Base-by-base conservation (phyloP, 2,797 vertebrate genomes). In the Carduelis carduelis region DNA sequence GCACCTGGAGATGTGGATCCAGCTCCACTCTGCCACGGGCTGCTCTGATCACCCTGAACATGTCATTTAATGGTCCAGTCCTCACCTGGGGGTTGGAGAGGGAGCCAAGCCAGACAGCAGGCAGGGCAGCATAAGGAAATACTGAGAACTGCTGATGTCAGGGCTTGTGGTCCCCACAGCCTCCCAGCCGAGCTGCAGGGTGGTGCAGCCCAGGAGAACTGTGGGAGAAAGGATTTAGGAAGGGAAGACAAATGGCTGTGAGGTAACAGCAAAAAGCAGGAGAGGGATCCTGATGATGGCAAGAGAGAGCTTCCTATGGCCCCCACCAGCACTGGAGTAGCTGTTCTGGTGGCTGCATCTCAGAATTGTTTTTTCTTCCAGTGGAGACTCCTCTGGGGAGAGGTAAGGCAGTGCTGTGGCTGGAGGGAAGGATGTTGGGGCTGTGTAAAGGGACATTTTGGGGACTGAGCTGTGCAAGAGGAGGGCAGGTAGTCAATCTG, bases 341-440 rank as follows among this genome's bases (percentile, higher is more conserved):
- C 81, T 69, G 46, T 78, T 70, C 86, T 96, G 88, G 72, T 92
- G 71, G 83, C 83, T 23, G 96, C 96, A 5, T 91, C 98, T 68
- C 97, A 97, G 83, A 98, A 2, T 98, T 98, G 2, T 98, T 98
- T 34, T 98, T 97, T 98, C 98, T 30, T 98, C 98, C 22, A 98
- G 98, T 97, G 99, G 98, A 93, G 98, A 98, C 93, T 99, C 97
- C 35, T 98, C 98, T 5, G 97, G 98, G 98, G 98, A 98, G 98
- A 98, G 97, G 98, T 98, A 95, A 22, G 27, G 56, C 63, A 74
- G 22, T 0, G 1, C 47, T 90, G 9, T 1, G 5, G 13, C 27
- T 46, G 0, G 2, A 52, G 28, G 15, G 12, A 1, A 0, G 0
- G 2, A 0, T 47, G 22, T 1, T 63, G 13, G 53, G 21, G 14